Percentiles rank a stretch among this genome's conserved stretches.
These are phyloP conservation scores for Ceyx margarethae DNA, from an alignment of 2,113 vertebrate species.

Conservation along the genomic window DNA sequence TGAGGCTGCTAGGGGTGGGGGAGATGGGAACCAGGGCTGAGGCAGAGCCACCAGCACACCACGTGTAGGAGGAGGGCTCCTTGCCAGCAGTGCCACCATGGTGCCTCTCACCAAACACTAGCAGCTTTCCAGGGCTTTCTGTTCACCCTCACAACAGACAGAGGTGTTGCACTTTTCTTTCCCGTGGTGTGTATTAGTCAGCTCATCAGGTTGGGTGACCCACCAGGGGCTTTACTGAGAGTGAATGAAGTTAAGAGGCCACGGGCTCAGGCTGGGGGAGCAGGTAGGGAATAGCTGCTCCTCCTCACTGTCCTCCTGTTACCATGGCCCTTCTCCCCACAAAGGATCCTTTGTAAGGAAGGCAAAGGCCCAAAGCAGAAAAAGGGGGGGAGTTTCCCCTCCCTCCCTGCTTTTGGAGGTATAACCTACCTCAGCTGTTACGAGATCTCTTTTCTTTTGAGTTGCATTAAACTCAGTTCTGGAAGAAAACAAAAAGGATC, in stretches of 20 bases:
- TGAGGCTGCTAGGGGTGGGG: not conserved
- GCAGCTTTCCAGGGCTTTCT: not conserved
- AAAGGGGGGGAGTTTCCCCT: conserved; percentile 34
- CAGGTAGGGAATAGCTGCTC: conserved; percentile 22
- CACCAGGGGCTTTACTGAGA: not conserved
- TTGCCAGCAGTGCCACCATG: not conserved
- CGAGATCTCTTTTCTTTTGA: conserved; percentile 95
- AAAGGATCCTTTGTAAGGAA: conserved; percentile 75
- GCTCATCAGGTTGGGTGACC: not conserved
- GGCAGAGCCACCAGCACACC: fast-evolving
- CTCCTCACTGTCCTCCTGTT: conserved; percentile 51
- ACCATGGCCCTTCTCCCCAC: conserved; percentile 42
- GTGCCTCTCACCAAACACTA: not conserved
- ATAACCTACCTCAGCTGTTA: conserved; percentile 94
- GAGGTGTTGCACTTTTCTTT: not conserved
- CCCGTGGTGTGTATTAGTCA: not conserved
- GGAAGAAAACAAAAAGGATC: conserved; percentile 84
- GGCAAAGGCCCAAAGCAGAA: conserved; percentile 72
- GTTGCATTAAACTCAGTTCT: conserved; percentile 94
- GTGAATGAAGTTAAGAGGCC: conserved; percentile 9
- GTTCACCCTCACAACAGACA: not conserved
- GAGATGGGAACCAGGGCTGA: fast-evolving
- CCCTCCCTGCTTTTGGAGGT: conserved; percentile 78
- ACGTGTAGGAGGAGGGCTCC: not conserved
- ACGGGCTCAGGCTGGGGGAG: not conserved